Conservation (phyloP, 2,113 vertebrate species). For the Cephalopterus ornatus region DNA sequence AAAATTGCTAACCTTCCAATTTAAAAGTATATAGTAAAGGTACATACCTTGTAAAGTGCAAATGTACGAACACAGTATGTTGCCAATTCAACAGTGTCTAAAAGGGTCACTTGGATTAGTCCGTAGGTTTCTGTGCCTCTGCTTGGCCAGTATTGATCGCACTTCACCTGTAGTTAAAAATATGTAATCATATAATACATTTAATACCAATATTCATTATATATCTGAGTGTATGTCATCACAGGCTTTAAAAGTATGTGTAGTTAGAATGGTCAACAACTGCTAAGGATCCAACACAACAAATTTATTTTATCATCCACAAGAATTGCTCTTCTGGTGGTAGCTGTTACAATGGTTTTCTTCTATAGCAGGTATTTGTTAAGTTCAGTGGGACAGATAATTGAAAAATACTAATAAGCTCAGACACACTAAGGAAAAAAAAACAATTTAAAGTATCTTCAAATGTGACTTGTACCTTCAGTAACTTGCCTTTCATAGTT, state of each 20-base stretch:
- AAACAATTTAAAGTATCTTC: not conserved
- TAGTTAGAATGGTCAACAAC: not conserved
- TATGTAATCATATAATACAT: not conserved
- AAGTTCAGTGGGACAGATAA: not conserved
- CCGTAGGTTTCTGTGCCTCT: constrained; percentile 95
- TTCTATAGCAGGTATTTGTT: not conserved
- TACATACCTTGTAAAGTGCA: constrained; percentile 93
- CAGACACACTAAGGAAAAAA: not conserved
- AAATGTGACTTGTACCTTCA: not conserved
- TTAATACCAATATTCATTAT: not conserved
- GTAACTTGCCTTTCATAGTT: not conserved
- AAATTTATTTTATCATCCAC: not conserved
- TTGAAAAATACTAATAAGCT: not conserved
- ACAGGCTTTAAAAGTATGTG: not conserved
- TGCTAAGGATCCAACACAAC: not conserved
- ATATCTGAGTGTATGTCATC: not conserved
- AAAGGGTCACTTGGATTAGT: constrained; percentile 91
- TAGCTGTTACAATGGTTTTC: not conserved
- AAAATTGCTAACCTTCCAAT: not conserved
- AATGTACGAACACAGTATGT: constrained; percentile 97
- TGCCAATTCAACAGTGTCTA: constrained; percentile 95
- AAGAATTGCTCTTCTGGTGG: not conserved
- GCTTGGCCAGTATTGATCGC: constrained; percentile 98
- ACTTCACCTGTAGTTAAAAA: constrained; percentile 87
- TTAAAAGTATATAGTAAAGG: not conserved